Base-by-base conservation (phyloP, 2,797 vertebrate species). In the Ataeniobius toweri region DNA sequence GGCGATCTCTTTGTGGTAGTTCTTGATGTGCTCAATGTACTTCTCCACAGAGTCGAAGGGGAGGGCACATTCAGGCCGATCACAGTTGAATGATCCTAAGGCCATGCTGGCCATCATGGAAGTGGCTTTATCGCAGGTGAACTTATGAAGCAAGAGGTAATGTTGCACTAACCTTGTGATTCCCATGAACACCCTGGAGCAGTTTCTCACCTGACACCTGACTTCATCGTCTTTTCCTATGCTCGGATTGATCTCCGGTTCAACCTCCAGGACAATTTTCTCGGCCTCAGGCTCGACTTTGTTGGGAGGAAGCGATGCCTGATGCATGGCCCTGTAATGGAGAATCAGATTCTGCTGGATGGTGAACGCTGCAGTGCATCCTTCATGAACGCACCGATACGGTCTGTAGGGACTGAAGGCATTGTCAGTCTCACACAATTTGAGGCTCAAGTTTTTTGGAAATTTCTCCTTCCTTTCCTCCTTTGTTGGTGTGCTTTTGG, bases 341-440 rank as follows among this genome's bases (percentile, higher is more conserved):
- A 99, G 97, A 90, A 99, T 99, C 74, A 99, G 89, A 90, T 99
- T 99, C 51, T 99, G 98, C 20, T 99, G 98, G 93, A 99, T 98
- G 0, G 98, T 99, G 88, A 99, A 99, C 7, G 98, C 98, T 0
- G 98, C 98, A 41, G 96, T 96, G 91, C 98, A 99, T 84, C 97
- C 98, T 94, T 99, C 97, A 75, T 99, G 98, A 87, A 99, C 97
- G 59, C 98, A 99, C 41, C 97, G 95, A 85, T 99, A 99, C 0
- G 98, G 98, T 94, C 98, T 96, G 26, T 98, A 99, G 0, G 98
- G 96, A 86, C 95, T 98, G 74, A 96, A 97, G 1, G 93, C 92
- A 20, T 97, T 93, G 84, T 95, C 95, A 68, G 92, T 86, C 14
- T 98, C 94, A 67, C 88, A 90, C 88, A 93, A 88, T 83, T 93